Percentiles rank a stretch among this genome's conserved stretches.
Evolutionary conservation across 37 sponge, comb jelly and placozoan genomes (phyloP).

Genomic region (Agelas oroides): DNA sequence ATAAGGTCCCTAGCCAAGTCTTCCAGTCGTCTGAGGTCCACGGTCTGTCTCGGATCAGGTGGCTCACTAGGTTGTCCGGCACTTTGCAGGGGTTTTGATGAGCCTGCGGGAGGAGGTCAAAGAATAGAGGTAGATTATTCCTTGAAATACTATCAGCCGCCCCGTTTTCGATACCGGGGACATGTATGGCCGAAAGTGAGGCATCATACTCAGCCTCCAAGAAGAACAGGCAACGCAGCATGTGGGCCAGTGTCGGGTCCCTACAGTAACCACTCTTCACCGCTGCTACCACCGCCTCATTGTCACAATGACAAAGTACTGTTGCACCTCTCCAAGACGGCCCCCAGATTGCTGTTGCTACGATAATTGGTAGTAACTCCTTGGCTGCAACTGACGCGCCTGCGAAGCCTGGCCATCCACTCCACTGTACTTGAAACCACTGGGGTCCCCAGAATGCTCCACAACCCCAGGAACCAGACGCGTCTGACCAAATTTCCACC

Average conservation of each 20-base stretch:
- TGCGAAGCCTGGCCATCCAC: background rate
- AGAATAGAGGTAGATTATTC: background rate
- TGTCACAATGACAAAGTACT: constrained; percentile 24
- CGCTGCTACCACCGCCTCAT: constrained; percentile 1
- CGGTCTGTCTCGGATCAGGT: background rate
- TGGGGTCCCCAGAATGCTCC: constrained; percentile 10
- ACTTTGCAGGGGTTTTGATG: background rate
- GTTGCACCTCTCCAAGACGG: background rate
- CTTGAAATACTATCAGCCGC: background rate
- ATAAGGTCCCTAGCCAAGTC: constrained; percentile 6
- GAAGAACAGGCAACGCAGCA: constrained; percentile 22
- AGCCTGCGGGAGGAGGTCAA: constrained; percentile 19
- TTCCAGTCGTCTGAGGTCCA: constrained; percentile 1
- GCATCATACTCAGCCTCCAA: constrained; percentile 2
- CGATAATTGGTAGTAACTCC: background rate
- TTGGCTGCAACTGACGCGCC: constrained; percentile 11
- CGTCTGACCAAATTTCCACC: constrained; percentile 18
- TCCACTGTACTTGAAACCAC: constrained; percentile 19
- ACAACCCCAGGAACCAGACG: constrained; percentile 28
- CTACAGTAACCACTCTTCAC: background rate
- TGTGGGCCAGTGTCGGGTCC: background rate
- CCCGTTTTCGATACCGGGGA: background rate
- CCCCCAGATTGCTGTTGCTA: constrained; percentile 13
- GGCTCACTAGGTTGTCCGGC: background rate
- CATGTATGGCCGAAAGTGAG: background rate